phyloP scores from a whole-genome alignment of 2,113 vertebrate species.

The Nyctibius bracteatus region DNA sequence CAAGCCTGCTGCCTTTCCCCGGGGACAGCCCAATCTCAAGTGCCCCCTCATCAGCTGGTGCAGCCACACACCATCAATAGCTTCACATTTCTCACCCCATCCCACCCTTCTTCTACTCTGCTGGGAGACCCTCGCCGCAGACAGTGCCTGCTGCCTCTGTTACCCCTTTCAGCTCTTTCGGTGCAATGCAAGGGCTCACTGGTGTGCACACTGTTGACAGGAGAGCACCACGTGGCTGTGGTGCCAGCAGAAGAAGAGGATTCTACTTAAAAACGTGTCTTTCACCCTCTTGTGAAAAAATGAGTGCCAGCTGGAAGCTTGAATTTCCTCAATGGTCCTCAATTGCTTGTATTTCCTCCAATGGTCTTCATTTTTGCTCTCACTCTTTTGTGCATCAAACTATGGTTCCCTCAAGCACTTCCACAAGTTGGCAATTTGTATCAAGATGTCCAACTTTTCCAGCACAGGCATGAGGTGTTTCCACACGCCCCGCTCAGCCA shows the following conservation, averaged over 20 bases:
- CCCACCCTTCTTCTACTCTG: background rate
- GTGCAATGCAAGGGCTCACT: background rate
- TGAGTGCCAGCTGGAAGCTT: background rate
- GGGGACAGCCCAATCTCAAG: background rate
- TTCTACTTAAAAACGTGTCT: background rate
- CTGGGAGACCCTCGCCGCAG: background rate
- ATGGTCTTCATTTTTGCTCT: background rate
- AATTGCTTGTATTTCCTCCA: background rate
- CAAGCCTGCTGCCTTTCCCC: background rate
- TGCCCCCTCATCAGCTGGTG: background rate
- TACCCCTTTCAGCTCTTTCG: background rate
- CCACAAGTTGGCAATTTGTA: background rate
- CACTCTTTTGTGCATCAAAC: background rate
- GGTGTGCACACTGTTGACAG: rapidly evolving
- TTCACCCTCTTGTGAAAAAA: background rate
- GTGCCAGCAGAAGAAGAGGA: background rate
- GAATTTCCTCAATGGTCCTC: background rate
- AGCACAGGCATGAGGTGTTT: background rate
- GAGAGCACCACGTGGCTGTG: background rate
- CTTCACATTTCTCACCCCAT: background rate
- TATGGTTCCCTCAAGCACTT: background rate
- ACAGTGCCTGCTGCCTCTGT: background rate
- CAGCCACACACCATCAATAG: background rate
- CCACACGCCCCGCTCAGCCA: background rate
- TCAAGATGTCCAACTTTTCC: background rate